Base-by-base conservation (phyloP, 92 coral and sea anemone genomes). In the Phenganax marumi region DNA sequence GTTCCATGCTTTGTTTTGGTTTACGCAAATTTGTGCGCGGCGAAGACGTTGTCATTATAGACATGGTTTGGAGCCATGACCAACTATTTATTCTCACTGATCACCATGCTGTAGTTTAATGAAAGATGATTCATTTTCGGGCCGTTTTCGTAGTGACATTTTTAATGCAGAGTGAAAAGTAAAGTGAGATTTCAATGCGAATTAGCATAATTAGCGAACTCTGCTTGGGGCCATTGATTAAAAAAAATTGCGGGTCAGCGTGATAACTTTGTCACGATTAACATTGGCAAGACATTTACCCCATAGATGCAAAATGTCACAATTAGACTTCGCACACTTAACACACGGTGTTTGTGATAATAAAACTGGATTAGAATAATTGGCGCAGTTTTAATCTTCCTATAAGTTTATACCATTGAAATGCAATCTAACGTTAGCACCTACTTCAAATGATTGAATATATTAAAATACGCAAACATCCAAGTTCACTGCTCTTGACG, bases 101-200 rank as follows among this genome's bases (percentile, higher is more conserved):
- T 3, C 10, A 56, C 13, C 62, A 56, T 56, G 18, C 62, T 5
- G 18, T n/a, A n/a, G n/a, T n/a, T n/a, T n/a, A n/a, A n/a, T n/a
- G n/a, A n/a, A n/a, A n/a, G n/a, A n/a, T n/a, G n/a, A n/a, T n/a
- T n/a, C n/a, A n/a, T n/a, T n/a, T n/a, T n/a, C n/a, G n/a, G n/a
- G n/a, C n/a, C n/a, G 43, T 33, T 33, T 33, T 2, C 43, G 43
- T 33, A 33, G 5, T 33, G 5, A 33, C 43, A 33, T 33, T 33
- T 33, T 33, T 33, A 2, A 33, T 33, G 26, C 72, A 6, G 4
- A 62, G 13, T 23, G 33, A 3, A 11, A 12, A 11, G 17, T 33
- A 19, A 49, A 10, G 72, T 66, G 33, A 66, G 49, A 48, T 66
- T 66, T 33, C 72, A 66, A 62, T 66, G 72, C 72, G 43, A 66